phyloP scores from a whole-genome alignment of 2,888 invertebrate species.

The Anoplius nigerrimus region DNA sequence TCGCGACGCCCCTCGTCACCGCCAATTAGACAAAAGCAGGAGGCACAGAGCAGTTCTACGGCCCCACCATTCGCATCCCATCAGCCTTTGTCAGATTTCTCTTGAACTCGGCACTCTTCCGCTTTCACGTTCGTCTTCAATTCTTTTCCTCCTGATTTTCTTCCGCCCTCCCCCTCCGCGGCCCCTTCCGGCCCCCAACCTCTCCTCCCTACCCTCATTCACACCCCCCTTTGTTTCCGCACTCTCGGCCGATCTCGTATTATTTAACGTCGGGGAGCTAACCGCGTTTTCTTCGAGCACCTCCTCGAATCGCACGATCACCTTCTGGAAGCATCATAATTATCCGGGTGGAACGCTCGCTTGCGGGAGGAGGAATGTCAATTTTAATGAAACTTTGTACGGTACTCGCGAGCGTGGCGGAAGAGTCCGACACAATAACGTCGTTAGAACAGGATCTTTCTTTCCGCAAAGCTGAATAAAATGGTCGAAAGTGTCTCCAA shows the following conservation, averaged over 20 bases:
- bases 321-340: background rate
- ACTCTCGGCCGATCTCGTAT: constrained; percentile 9
- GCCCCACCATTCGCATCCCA: no score
- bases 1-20: no score
- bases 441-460: background rate
- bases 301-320: constrained; percentile 4
- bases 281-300: constrained; percentile 9
- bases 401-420: background rate
- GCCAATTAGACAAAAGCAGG: no score
- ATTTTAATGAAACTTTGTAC: constrained; percentile 7
- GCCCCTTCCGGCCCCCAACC: no score
- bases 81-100: no score
- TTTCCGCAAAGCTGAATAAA: background rate
- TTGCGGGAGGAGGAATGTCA: background rate
- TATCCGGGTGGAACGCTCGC: background rate
- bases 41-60: no score
- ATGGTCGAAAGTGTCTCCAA: no score
- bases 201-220: no score
- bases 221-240: constrained; percentile 15
- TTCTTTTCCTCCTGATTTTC: no score
- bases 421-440: background rate
- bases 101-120: no score
- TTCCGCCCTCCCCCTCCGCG: background rate
- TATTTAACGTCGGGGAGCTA: background rate
- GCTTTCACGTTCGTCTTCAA: no score